Conservation (phyloP, 2,113 vertebrate species). For the Gymnobelideus leadbeateri region DNA sequence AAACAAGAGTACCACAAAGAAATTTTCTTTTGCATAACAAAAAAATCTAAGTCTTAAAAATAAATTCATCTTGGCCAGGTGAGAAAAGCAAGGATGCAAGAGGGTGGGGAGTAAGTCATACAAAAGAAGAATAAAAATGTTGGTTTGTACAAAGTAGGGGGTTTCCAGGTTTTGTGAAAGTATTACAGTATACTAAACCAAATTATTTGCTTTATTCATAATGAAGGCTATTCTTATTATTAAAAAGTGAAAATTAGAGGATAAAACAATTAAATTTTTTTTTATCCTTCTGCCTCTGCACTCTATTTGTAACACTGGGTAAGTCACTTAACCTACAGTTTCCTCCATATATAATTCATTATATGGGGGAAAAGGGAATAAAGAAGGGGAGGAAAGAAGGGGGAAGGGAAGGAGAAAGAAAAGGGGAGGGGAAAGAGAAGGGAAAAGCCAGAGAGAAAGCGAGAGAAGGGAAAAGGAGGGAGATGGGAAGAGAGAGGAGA, state of each 20-base stretch:
- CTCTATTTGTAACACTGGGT: background rate
- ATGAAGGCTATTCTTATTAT: background rate
- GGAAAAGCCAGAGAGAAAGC: too few species aligned
- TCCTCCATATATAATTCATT: background rate
- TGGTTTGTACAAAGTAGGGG: background rate
- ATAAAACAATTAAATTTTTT: background rate
- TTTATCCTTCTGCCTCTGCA: background rate
- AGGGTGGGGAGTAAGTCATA: background rate
- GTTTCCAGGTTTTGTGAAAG: background rate
- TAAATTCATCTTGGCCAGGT: background rate
- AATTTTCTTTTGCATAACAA: background rate
- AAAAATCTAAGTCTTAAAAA: background rate
- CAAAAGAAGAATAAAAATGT: background rate
- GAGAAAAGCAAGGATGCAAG: slow-evolving; percentile 20
- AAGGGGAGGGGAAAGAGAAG: too few species aligned
- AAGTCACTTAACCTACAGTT: background rate
- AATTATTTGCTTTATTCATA: background rate
- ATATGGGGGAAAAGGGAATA: too few species aligned
- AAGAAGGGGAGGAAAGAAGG: too few species aligned
- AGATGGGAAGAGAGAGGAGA: too few species aligned
- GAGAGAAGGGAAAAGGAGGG: too few species aligned
- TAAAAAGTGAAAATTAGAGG: background rate
- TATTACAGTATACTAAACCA: background rate
- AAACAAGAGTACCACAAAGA: background rate
- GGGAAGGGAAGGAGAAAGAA: too few species aligned